Evolutionary conservation across 2,888 invertebrate species (phyloP).

Genomic region (Conops quadrifasciatus): DNA sequence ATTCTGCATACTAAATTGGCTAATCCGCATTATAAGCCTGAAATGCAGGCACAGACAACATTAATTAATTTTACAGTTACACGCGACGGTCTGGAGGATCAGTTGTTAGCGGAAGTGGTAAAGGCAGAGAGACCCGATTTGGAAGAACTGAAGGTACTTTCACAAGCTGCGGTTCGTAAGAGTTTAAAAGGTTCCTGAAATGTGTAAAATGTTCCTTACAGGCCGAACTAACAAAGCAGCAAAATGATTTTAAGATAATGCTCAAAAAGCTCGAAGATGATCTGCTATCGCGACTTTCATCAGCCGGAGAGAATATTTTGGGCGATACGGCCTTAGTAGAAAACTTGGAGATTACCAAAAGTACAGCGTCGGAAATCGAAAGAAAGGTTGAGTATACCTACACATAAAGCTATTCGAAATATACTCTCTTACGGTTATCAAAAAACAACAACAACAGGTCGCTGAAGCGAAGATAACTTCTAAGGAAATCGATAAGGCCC

Average conservation of each 20-base stretch:
- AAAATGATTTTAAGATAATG: slow-evolving; percentile 96
- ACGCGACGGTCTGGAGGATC: slow-evolving; percentile 94
- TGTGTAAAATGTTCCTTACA: slow-evolving; percentile 49
- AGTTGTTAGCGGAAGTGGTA: slow-evolving; percentile 93
- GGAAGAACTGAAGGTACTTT: slow-evolving; percentile 83
- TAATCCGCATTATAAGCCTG: slow-evolving; percentile 97
- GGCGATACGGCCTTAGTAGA: slow-evolving; percentile 95
- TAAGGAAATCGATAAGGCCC: slow-evolving; percentile 88
- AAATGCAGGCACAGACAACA: slow-evolving; percentile 98
- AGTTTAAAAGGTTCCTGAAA: background rate
- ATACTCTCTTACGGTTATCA: slow-evolving; percentile 7
- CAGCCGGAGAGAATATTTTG: slow-evolving; percentile 91
- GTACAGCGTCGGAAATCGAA: slow-evolving; percentile 95
- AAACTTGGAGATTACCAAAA: slow-evolving; percentile 94
- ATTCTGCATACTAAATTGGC: slow-evolving; percentile 95
- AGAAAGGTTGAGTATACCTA: slow-evolving; percentile 71
- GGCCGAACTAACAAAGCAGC: slow-evolving; percentile 93
- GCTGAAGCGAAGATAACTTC: slow-evolving; percentile 93
- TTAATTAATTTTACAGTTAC: slow-evolving; percentile 97
- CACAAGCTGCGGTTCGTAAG: background rate
- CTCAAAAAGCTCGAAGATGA: slow-evolving; percentile 93
- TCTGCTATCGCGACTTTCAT: slow-evolving; percentile 85
- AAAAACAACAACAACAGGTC: slow-evolving; percentile 66
- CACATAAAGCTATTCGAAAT: background rate
- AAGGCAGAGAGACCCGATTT: slow-evolving; percentile 96